Percentiles rank a stretch among this genome's conserved stretches.
Conservation (phyloP, 1,140 invertebrate species). For the Temnothorax nylanderi region DNA sequence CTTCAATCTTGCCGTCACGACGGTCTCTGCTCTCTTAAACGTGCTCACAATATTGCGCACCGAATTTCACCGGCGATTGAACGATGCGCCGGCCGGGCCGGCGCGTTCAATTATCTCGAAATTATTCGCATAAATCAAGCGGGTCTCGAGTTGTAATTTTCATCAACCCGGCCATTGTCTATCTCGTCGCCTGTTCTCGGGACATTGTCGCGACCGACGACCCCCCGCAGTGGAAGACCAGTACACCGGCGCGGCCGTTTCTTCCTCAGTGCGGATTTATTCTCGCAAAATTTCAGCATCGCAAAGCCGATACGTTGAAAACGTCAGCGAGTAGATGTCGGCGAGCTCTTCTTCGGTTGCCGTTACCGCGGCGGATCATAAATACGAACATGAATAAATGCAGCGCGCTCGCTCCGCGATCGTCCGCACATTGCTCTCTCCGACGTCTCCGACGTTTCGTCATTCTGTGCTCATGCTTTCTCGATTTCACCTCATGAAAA, state of each 20-base stretch:
- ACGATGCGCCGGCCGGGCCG: neutral
- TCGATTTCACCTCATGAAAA: neutral
- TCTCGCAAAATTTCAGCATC: slow-evolving; percentile 61
- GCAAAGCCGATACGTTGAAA: slow-evolving; percentile 53
- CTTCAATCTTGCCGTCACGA: neutral
- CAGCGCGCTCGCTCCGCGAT: slow-evolving; percentile 73
- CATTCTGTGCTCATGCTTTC: neutral
- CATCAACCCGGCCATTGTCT: slow-evolving; percentile 30
- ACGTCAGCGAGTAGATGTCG: slow-evolving; percentile 1
- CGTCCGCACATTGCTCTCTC: neutral
- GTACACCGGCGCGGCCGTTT: slow-evolving; percentile 27
- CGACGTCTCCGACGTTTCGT: slow-evolving; percentile 1
- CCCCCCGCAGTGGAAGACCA: slow-evolving; percentile 8
- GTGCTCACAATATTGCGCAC: neutral
- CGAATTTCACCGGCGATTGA: neutral
- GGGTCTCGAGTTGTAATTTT: slow-evolving; percentile 37
- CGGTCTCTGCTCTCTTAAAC: neutral
- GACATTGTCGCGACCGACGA: neutral
- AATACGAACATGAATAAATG: slow-evolving; percentile 83
- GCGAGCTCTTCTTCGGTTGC: slow-evolving; percentile 22
- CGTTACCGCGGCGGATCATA: slow-evolving; percentile 65
- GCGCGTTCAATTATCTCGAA: slow-evolving; percentile 23
- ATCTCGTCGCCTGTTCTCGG: neutral
- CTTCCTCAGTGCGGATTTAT: slow-evolving; percentile 56
- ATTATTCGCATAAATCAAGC: slow-evolving; percentile 48